These are phyloP conservation scores for Ceuthmochares aereus DNA, from an alignment of 2,113 vertebrate species.

Conservation along the genomic window DNA sequence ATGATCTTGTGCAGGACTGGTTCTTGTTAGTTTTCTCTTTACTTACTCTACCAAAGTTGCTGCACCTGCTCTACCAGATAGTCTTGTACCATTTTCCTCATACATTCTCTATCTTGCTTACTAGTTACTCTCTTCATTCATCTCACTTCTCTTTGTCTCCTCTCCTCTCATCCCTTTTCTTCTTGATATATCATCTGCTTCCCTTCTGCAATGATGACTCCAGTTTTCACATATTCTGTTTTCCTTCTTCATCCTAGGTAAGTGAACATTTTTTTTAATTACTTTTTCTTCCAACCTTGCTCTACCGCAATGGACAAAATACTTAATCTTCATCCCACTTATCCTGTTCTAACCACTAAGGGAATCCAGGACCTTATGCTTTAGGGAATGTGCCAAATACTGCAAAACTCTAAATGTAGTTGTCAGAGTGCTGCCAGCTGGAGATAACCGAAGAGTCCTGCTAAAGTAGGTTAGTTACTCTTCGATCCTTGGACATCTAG, in stretches of 20 bases:
- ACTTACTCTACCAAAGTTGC: neutral
- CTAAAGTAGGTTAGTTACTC: neutral
- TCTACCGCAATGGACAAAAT: neutral
- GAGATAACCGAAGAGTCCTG: neutral
- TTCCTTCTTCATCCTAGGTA: neutral
- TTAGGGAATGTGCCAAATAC: neutral
- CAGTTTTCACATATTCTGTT: neutral
- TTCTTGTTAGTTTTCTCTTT: neutral
- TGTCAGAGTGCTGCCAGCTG: neutral
- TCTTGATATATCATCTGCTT: neutral
- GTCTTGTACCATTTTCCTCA: neutral
- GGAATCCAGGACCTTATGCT: neutral
- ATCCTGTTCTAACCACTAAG: neutral
- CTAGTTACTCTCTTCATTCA: neutral
- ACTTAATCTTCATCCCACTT: neutral
- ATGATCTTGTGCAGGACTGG: rapidly evolving
- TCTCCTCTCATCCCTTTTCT: neutral
- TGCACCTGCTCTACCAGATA: neutral
- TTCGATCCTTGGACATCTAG: neutral
- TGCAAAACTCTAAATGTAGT: neutral
- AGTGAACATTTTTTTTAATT: neutral
- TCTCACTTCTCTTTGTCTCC: neutral
- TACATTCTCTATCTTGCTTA: neutral
- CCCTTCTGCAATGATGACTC: neutral
- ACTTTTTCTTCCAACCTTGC: neutral